Base-by-base conservation (phyloP, 92 coral and sea anemone genomes). In the Ricordea florida region DNA sequence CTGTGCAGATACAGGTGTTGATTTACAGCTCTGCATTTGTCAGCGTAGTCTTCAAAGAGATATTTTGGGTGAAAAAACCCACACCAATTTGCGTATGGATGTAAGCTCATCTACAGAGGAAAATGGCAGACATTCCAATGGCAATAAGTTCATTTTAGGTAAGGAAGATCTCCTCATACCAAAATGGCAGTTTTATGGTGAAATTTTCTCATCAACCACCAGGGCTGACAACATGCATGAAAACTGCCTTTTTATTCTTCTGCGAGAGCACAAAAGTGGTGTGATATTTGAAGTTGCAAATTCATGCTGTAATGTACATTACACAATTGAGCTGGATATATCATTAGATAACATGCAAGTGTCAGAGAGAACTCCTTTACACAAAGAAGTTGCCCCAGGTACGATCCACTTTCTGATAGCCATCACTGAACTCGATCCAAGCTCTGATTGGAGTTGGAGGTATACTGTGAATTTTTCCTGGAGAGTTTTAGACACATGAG, bases 21-120 rank as follows among this genome's bases (percentile, higher is more conserved):
- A 89, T 22, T 43, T 83, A 60, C 85, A 90, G 62, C 90, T 93
- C 6, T 93, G 98, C 31, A 63, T 86, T 16, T 93, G 98, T 43
- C 72, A 68, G 47, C 55, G 56, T 28, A 42, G 38, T 1, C 5
- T 10, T 29, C 21, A 35, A 27, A 26, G 9, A 29, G 11, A n/a
- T 5, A 6, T 15, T 5, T 35, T 37, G 4, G 62, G 10, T 2
- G 18, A 34, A 8, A 36, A 51, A 18, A 14, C 9, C 10, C 1
- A 50, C n/a, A n/a, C n/a, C n/a, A n/a, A n/a, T n/a, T n/a, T n/a
- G n/a, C n/a, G n/a, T n/a, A n/a, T n/a, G n/a, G n/a, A n/a, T n/a
- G n/a, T n/a, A n/a, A n/a, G n/a, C 28, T 18, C 14, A 32, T 9
- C 44, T 1, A 9, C 44, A 13, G 58, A 7, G 31, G 15, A 20